These are phyloP conservation scores for Aythya baeri DNA, from an alignment of 2,113 vertebrate genomes.

Conservation along the genomic window DNA sequence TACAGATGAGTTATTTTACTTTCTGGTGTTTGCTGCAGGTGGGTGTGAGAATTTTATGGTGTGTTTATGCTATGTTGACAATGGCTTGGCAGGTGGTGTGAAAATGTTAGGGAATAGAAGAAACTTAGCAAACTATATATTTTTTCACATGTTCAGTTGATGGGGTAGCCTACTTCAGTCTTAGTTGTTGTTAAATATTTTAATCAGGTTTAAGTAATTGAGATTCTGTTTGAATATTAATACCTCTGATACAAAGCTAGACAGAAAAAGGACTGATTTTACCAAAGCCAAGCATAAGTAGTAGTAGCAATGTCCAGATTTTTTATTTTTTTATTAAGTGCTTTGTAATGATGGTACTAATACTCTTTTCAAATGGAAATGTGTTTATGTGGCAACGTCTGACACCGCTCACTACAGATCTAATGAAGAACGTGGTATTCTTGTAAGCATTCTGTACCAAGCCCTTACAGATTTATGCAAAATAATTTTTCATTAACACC, in stretches of 20 bases:
- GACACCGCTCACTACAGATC: neutral
- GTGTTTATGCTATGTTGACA: neutral
- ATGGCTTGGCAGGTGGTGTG: neutral
- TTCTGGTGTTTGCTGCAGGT: constrained; percentile 1
- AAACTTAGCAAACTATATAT: neutral
- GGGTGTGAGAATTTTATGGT: neutral
- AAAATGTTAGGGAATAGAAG: neutral
- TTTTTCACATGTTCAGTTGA: neutral
- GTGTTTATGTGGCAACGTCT: neutral
- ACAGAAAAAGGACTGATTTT: neutral
- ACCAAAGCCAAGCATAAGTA: neutral
- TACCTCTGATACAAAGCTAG: neutral
- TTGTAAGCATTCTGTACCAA: neutral
- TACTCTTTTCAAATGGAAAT: neutral
- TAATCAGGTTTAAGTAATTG: neutral
- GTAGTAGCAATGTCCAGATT: neutral
- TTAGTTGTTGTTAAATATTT: neutral
- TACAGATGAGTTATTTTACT: neutral
- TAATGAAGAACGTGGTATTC: neutral
- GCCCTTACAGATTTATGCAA: neutral
- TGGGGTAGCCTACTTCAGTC: neutral
- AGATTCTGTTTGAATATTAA: neutral
- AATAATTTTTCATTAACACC: neutral
- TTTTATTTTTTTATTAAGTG: too few species aligned
- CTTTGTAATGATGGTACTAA: neutral